Percentiles rank a stretch among this genome's conserved stretches.
These are phyloP conservation scores for Rhodophaea formosa DNA, from an alignment of 2,888 invertebrate species.

Conservation along the genomic window DNA sequence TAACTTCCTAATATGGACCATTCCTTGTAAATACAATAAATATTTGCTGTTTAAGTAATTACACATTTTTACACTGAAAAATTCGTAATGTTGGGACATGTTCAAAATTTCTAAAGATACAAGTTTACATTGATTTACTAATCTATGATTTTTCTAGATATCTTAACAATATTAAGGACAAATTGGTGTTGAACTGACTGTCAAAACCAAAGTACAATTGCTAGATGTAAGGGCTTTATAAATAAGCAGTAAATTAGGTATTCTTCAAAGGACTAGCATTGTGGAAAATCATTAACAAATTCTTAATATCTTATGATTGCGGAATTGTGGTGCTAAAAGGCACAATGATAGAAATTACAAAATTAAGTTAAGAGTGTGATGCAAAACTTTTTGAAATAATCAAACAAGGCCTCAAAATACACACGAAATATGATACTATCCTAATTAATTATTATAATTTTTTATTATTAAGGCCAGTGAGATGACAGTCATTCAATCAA, in stretches of 20 bases:
- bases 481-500: neutral
- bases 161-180: conserved; percentile 7
- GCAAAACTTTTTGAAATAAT: neutral
- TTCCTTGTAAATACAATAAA: neutral
- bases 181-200: conserved; percentile 3
- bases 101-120: neutral
- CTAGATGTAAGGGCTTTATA: no score
- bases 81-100: neutral
- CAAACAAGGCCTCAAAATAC: neutral
- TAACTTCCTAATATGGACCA: neutral
- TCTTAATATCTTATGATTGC: no score
- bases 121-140: neutral
- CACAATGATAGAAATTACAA: no score
- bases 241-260: no score
- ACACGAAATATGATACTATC: neutral
- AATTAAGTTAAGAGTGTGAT: no score
- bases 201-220: no score
- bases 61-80: neutral
- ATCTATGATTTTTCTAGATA: neutral
- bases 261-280: no score
- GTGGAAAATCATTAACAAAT: no score
- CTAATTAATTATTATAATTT: neutral
- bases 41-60: neutral
- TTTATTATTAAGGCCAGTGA: neutral
- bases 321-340: no score